phyloP scores from a whole-genome alignment of 1,140 invertebrate genomes.

The Andrena cerasifolii region DNA sequence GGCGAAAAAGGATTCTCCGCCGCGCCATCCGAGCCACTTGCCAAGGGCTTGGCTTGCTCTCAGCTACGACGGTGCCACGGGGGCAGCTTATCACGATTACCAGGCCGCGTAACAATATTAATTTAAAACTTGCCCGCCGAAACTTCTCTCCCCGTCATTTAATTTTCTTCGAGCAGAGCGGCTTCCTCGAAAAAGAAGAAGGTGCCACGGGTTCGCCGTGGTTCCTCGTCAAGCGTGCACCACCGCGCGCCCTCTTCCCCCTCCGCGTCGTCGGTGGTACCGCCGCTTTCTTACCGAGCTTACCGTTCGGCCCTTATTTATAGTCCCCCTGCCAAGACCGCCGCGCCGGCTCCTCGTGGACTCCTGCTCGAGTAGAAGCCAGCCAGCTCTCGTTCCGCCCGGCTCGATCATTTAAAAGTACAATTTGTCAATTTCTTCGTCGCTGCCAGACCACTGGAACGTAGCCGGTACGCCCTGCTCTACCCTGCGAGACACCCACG shows the following conservation, averaged over 20 bases:
- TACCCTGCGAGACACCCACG: neutral
- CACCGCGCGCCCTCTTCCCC: neutral
- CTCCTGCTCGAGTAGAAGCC: conserved; percentile 33
- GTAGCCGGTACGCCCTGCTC: conserved; percentile 28
- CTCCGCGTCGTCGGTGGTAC: neutral
- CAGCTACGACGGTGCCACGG: neutral
- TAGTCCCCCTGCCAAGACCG: conserved; percentile 51
- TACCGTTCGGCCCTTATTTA: conserved; percentile 66
- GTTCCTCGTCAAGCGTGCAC: conserved; percentile 39
- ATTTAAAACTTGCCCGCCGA: conserved; percentile 61
- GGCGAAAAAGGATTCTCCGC: conserved; percentile 19
- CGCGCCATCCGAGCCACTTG: neutral
- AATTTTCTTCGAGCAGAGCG: conserved; percentile 59
- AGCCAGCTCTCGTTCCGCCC: conserved; percentile 41
- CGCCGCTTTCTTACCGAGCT: conserved; percentile 36
- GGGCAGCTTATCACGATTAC: conserved; percentile 63
- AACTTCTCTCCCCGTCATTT: conserved; percentile 60
- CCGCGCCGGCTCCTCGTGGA: conserved; percentile 36
- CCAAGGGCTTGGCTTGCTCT: neutral
- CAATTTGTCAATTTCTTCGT: conserved; percentile 71
- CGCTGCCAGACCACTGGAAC: conserved; percentile 44
- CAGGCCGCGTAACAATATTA: conserved; percentile 64
- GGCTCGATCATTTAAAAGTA: conserved; percentile 68
- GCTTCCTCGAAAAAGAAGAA: conserved; percentile 44
- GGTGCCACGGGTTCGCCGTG: neutral